Evolutionary conservation across 2,888 invertebrate genomes (phyloP), one percentile per base, ranked within the genome.

Genomic region (Myathropa florea): DNA sequence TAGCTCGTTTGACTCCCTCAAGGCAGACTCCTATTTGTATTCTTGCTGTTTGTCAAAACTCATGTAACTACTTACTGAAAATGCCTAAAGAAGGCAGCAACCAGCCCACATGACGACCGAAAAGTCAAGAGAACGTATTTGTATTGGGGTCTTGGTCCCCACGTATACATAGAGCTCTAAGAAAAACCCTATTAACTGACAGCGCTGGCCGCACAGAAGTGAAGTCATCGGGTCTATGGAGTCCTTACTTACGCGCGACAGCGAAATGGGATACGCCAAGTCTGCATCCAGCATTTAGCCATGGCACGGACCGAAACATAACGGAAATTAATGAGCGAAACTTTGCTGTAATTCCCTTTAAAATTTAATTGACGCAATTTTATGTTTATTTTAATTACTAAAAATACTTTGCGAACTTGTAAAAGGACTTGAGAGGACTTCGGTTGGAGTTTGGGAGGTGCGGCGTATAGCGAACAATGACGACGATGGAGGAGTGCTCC

Each of bases 371-470:
- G 86, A 82, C 78, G 86, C 83, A 83, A 86, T 86, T 86, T 82
- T 82, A 82, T 86, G 86, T 86, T 78, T 86, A 86, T 86, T 86
- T 86, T 86, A 83, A 86, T 86, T 82, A 86, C 86, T 73, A 86
- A 78, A 83, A 86, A 86, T 86, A 86, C 86, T 86, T 86, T 82
- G 86, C 82, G 39, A 86, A 86, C 78, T 86, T 86, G 83, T 86
- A 82, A 75, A 82, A 73, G 77, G 82, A 86, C 82, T 86, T 86
- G 78, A 65, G 59, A 73, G 73, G 86, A 83, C 83, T 86, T 57
- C 73, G 75, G 77, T 67, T 46, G 39, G 7, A 59, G 70, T 68
- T 80, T 76, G 55, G 61, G 26, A 36, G 57, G 3, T 4, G 28
- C 23, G 24, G 12, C 18, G 30, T 30, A 23, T 14, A 71, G 18